These are phyloP conservation scores for Neopipo cinnamomea DNA, from an alignment of 2,113 vertebrate genomes.

Conservation along the genomic window DNA sequence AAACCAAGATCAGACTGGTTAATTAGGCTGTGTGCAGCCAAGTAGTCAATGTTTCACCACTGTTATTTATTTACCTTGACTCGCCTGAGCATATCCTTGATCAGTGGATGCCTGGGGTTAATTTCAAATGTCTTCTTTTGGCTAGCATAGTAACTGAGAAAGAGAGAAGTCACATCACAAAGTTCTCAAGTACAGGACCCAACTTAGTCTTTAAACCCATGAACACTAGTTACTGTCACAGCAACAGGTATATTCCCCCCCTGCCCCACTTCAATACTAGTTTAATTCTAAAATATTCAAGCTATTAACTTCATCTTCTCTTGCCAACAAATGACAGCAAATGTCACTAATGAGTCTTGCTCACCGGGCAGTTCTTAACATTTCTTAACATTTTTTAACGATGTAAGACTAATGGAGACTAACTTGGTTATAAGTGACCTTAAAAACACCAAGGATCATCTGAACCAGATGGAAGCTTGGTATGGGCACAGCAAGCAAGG, in stretches of 20 bases:
- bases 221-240: not conserved
- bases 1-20: not conserved
- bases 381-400: not conserved
- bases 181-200: not conserved
- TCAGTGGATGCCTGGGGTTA: slow-evolving; percentile 94
- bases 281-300: not conserved
- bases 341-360: not conserved
- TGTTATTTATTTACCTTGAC: slow-evolving; percentile 79
- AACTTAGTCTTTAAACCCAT: not conserved
- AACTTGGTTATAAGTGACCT: not conserved
- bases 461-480: not conserved
- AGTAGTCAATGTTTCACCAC: not conserved
- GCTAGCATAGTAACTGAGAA: slow-evolving; percentile 91
- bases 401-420: not conserved
- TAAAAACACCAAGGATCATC: not conserved
- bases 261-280: not conserved
- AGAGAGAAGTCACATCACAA: not conserved
- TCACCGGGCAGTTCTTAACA: not conserved
- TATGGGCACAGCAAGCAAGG: not conserved
- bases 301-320: not conserved
- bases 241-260: not conserved
- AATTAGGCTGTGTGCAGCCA: not conserved
- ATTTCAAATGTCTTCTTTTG: slow-evolving; percentile 99
- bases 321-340: not conserved
- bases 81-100: slow-evolving; percentile 92